Conservation (phyloP, 1,140 invertebrate genomes). For the Acromyrmex charruanus region DNA sequence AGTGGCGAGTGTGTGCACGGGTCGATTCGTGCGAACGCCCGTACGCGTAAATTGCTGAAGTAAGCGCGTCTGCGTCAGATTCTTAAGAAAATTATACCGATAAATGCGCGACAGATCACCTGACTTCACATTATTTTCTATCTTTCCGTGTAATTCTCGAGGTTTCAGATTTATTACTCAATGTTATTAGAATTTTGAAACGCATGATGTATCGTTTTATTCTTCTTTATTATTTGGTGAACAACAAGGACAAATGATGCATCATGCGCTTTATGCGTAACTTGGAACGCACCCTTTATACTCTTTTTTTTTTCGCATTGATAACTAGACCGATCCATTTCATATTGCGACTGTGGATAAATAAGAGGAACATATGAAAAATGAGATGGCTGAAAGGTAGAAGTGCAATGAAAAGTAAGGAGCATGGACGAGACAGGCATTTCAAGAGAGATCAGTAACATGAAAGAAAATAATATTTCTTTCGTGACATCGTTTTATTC, state of each 20-base stretch:
- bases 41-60: slow-evolving; percentile 53
- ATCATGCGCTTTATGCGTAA: too few relatives aligned
- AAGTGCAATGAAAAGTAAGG: slow-evolving; percentile 44
- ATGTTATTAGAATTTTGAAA: neutral
- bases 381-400: slow-evolving; percentile 10
- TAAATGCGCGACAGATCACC: neutral
- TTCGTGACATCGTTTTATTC: slow-evolving; percentile 39
- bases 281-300: neutral
- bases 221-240: too few relatives aligned
- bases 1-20: slow-evolving; percentile 28
- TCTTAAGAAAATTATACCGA: slow-evolving; percentile 47
- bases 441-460: slow-evolving; percentile 45
- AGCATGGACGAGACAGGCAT: slow-evolving; percentile 29
- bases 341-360: slow-evolving; percentile 1
- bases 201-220: too few relatives aligned
- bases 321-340: slow-evolving; percentile 1
- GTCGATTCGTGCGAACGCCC: slow-evolving; percentile 61
- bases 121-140: too few relatives aligned
- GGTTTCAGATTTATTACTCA: neutral
- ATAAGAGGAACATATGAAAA: slow-evolving; percentile 32
- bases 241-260: too few relatives aligned
- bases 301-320: neutral
- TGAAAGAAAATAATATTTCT: slow-evolving; percentile 54
- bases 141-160: neutral
- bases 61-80: slow-evolving; percentile 16